Percentiles rank a stretch among this genome's conserved stretches.
phyloP scores from a whole-genome alignment of 2,113 vertebrate species.

The Noctilio leporinus region DNA sequence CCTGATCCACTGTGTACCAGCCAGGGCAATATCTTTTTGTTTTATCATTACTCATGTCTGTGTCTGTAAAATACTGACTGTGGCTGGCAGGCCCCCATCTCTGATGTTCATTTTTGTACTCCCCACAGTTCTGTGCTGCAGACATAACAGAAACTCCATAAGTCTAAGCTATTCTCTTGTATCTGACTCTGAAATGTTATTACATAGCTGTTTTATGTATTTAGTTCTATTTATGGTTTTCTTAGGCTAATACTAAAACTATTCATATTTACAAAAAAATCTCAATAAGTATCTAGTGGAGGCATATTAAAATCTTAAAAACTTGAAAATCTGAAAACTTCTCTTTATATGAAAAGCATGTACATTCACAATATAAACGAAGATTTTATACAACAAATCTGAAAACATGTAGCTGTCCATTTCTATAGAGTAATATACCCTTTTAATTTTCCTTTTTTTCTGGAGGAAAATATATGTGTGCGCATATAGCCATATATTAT shows the following conservation, averaged over 20 bases:
- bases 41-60: background rate
- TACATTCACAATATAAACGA: background rate
- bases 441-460: background rate
- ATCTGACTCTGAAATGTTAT: slow-evolving; percentile 19
- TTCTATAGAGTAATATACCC: background rate
- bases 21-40: no score
- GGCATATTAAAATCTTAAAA: slow-evolving; percentile 28
- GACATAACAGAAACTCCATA: background rate
- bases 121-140: background rate
- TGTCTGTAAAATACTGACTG: background rate
- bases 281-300: background rate
- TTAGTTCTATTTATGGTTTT: background rate
- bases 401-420: background rate
- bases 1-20: no score
- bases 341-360: slow-evolving; percentile 29
- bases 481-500: background rate
- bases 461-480: background rate
- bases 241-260: slow-evolving; percentile 37
- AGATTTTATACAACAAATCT: slow-evolving; percentile 10
- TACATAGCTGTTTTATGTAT: background rate
- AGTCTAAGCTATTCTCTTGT: background rate
- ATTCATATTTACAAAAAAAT: background rate
- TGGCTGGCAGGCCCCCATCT: background rate
- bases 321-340: background rate
- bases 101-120: background rate